phyloP scores from a whole-genome alignment of 2,888 invertebrate species.

The Schrankia costaestrigalis region DNA sequence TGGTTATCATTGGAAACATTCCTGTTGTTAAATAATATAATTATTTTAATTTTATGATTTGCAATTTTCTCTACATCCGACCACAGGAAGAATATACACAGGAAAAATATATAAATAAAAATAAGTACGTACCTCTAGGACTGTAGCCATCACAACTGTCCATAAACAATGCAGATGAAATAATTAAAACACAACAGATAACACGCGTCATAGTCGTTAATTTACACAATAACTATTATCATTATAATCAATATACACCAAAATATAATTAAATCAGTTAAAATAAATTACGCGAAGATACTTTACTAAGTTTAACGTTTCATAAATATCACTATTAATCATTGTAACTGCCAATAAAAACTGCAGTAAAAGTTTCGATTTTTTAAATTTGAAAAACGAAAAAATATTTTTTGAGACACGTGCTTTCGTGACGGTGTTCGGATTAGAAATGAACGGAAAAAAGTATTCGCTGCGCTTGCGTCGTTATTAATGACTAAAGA shows the following conservation, averaged over 20 bases:
- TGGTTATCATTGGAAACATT: too few species aligned
- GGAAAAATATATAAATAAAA: too few species aligned
- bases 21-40: too few species aligned
- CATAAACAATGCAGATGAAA: slow-evolving; percentile 41
- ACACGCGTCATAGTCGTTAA: slow-evolving; percentile 34
- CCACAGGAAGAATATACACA: too few species aligned
- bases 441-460: slow-evolving; percentile 72
- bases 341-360: slow-evolving; percentile 29
- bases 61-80: too few species aligned
- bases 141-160: slow-evolving; percentile 54
- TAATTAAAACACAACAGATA: slow-evolving; percentile 38
- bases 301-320: slow-evolving; percentile 28
- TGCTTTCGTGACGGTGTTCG: slow-evolving; percentile 50
- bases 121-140: slow-evolving; percentile 59
- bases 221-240: slow-evolving; percentile 29
- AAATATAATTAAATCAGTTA: slow-evolving; percentile 22
- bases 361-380: slow-evolving; percentile 32
- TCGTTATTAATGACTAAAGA: slow-evolving; percentile 68
- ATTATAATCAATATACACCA: slow-evolving; percentile 23
- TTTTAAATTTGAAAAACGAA: slow-evolving; percentile 17
- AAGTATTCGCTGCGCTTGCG: slow-evolving; percentile 51
- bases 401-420: slow-evolving; percentile 38
- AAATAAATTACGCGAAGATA: slow-evolving; percentile 24
- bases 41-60: not conserved
- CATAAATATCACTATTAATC: slow-evolving; percentile 40